phyloP scores from a whole-genome alignment of 37 sponge, comb jelly and placozoan species.

The Hexactinellida sp. region DNA sequence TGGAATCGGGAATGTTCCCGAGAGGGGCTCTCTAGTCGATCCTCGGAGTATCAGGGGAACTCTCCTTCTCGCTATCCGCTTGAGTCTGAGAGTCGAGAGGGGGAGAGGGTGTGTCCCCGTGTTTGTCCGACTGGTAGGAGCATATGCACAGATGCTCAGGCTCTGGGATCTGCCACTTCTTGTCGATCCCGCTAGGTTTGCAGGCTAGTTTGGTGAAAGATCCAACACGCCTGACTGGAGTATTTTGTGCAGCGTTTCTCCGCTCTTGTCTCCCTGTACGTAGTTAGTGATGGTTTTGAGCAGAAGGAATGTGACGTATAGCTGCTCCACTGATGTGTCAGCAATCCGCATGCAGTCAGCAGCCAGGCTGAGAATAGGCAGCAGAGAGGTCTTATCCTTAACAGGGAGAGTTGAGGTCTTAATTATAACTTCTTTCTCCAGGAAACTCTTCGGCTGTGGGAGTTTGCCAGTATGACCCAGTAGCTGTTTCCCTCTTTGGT shows the following conservation, averaged over 20 bases:
- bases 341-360: neutral
- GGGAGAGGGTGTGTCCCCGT: neutral
- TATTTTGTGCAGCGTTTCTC: neutral
- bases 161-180: neutral
- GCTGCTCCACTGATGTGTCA: neutral
- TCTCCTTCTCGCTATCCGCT: neutral
- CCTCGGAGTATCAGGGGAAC: neutral
- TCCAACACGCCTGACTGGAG: neutral
- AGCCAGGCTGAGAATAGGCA: neutral
- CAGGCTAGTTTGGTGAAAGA: slow-evolving; percentile 3
- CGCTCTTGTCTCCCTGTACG: slow-evolving; percentile 9
- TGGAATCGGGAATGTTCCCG: neutral
- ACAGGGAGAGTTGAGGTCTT: neutral
- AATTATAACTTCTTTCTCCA: neutral
- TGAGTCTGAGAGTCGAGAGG: neutral
- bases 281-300: neutral
- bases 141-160: neutral
- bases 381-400: neutral
- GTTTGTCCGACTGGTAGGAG: neutral
- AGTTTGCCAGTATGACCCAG: neutral
- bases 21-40: neutral
- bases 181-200: neutral
- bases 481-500: slow-evolving; percentile 14
- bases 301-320: neutral
- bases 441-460: neutral